Conservation (phyloP, 1,140 invertebrate species). For the Ostrea denselamellosa region DNA sequence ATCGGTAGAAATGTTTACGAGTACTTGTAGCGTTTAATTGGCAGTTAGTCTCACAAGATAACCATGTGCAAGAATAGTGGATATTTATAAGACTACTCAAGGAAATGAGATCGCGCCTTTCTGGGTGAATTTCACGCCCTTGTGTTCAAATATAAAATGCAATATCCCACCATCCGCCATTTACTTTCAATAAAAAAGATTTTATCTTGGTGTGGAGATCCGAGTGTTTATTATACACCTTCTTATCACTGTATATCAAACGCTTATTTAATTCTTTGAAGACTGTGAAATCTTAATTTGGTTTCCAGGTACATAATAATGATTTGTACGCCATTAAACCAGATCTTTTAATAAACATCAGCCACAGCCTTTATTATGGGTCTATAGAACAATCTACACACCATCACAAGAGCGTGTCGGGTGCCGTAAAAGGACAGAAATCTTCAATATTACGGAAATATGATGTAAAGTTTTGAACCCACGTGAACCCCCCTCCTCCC, state of each 20-base stretch:
- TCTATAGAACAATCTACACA: neutral
- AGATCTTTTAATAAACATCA: constrained; percentile 28
- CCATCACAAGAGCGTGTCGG: neutral
- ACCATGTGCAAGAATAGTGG: constrained; percentile 12
- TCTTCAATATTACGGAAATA: neutral
- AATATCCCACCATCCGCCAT: constrained; percentile 36
- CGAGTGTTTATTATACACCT: constrained; percentile 14
- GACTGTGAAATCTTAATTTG: constrained; percentile 39
- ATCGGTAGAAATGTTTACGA: constrained; percentile 33
- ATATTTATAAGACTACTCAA: constrained; percentile 35
- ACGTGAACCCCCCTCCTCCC: neutral
- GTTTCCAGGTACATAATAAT: constrained; percentile 30
- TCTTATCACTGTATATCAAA: constrained; percentile 17
- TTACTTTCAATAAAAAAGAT: constrained; percentile 39
- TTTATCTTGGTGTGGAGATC: neutral
- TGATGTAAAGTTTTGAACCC: neutral
- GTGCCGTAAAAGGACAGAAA: neutral
- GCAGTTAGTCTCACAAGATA: constrained; percentile 28
- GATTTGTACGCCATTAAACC: constrained; percentile 28
- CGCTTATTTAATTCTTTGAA: constrained; percentile 40
- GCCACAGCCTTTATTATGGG: constrained; percentile 14
- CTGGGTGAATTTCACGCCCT: constrained; percentile 36
- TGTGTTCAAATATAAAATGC: constrained; percentile 23
- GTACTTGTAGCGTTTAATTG: constrained; percentile 32
- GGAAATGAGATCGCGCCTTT: constrained; percentile 32